A percentile compares a stretch with the other conserved stretches of the same genome.
These are phyloP conservation scores for Zelostemma sp. DNA, from an alignment of 1,140 invertebrate genomes.

Conservation along the genomic window DNA sequence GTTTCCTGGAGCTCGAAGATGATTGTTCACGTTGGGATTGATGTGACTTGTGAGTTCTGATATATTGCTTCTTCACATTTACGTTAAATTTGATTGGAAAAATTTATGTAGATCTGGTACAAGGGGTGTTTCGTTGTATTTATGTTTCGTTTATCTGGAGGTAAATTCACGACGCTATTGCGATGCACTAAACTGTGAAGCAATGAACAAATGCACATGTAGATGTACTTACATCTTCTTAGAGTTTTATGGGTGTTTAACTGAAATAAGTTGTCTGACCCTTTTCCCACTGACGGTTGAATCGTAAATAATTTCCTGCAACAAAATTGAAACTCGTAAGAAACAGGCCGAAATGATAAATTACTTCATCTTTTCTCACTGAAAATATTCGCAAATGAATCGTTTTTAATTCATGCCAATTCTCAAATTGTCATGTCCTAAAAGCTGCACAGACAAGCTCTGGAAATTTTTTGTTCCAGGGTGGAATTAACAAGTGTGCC, in stretches of 20 bases:
- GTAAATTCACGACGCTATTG: too few relatives aligned
- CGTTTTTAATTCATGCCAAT: too few relatives aligned
- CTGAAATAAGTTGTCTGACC: conserved; percentile 3
- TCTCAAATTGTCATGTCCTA: conserved; percentile 19
- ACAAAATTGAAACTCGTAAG: neutral
- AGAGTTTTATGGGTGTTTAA: neutral
- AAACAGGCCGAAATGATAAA: neutral
- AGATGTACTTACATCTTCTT: neutral
- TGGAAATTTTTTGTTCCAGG: conserved; percentile 71
- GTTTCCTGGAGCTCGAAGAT: neutral
- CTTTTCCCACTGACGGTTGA: neutral
- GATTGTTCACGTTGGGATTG: neutral
- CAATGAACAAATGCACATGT: neutral
- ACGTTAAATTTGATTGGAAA: too few relatives aligned
- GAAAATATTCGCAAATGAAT: neutral
- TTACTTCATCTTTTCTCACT: neutral
- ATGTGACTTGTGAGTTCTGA: neutral
- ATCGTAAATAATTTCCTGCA: too few relatives aligned
- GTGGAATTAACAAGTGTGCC: conserved; percentile 71
- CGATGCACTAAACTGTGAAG: too few relatives aligned
- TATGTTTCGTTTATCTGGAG: too few relatives aligned
- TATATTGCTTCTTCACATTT: too few relatives aligned
- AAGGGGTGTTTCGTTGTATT: neutral
- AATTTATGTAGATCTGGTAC: too few relatives aligned
- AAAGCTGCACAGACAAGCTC: conserved; percentile 58